Percentiles rank a stretch among this genome's conserved stretches.
Conservation (phyloP, 2,113 vertebrate species). For the Colinus virginianus region DNA sequence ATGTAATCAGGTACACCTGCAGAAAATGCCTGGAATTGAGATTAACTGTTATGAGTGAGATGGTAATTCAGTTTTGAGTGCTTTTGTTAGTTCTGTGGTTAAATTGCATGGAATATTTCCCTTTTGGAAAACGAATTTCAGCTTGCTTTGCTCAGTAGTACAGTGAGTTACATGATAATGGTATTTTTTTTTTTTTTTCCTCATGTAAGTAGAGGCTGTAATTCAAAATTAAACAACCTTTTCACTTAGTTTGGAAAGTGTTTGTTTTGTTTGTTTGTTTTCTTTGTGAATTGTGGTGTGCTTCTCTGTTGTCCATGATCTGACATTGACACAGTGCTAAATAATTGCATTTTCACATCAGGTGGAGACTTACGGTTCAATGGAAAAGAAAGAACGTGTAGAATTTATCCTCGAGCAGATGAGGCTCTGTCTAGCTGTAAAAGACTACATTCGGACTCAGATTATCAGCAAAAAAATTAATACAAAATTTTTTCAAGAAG, state of each 20-base stretch:
- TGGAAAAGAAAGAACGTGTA: constrained; percentile 98
- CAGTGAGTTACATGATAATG: not conserved
- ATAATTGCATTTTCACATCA: constrained; percentile 56
- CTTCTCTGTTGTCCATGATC: not conserved
- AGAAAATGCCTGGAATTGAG: not conserved
- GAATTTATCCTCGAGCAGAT: constrained; percentile 99
- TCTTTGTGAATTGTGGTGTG: not conserved
- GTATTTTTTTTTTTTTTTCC: not conserved
- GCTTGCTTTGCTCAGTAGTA: not conserved
- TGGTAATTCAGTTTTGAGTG: not conserved
- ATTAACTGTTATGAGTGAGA: not conserved
- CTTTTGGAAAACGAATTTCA: not conserved
- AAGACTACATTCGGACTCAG: constrained; percentile 97
- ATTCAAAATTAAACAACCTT: not conserved
- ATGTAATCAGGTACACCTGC: not conserved
- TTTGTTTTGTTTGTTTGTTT: not conserved
- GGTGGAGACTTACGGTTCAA: constrained; percentile 99
- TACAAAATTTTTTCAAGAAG: constrained; percentile 98
- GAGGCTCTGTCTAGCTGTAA: constrained; percentile 97
- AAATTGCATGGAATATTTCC: not conserved
- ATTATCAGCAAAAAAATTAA: constrained; percentile 99
- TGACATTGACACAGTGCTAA: not conserved
- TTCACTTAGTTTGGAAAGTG: not conserved
- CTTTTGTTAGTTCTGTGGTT: not conserved
- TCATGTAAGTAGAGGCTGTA: not conserved